These are phyloP conservation scores for Stercorarius parasiticus DNA, from an alignment of 2,113 vertebrate genomes.

Conservation along the genomic window DNA sequence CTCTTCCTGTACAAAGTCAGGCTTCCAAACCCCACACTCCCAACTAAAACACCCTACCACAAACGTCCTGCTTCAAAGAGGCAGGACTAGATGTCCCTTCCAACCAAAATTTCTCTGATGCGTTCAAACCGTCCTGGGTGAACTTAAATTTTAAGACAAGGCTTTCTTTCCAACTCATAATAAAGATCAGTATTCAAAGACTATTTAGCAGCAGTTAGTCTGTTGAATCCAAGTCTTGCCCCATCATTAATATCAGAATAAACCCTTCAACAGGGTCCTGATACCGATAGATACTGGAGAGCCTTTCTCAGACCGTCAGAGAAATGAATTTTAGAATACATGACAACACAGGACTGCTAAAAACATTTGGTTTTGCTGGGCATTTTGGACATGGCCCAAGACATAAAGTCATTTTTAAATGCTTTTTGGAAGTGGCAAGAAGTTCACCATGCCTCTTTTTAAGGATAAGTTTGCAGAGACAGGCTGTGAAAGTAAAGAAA, in stretches of 20 bases:
- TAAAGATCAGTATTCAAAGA: background rate
- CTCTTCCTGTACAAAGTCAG: background rate
- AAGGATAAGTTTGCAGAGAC: background rate
- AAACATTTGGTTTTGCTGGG: background rate
- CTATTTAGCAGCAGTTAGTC: background rate
- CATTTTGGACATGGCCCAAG: background rate
- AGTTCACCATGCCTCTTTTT: background rate
- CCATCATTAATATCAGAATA: background rate
- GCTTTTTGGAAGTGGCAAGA: background rate
- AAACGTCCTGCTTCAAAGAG: background rate
- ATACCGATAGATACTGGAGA: background rate
- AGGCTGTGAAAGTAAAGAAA: background rate
- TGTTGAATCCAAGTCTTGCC: background rate
- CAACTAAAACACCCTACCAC: background rate
- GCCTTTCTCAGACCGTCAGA: background rate
- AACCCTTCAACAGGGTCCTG: background rate
- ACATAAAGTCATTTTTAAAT: background rate
- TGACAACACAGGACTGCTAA: background rate
- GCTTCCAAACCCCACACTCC: background rate
- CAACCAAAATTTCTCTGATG: background rate
- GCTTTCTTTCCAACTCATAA: background rate
- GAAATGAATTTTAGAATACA: background rate
- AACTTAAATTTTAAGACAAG: background rate
- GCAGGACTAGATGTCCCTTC: background rate
- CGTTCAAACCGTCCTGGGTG: background rate